Conservation (phyloP, 2,797 vertebrate species). For the Saxicola maurus region DNA sequence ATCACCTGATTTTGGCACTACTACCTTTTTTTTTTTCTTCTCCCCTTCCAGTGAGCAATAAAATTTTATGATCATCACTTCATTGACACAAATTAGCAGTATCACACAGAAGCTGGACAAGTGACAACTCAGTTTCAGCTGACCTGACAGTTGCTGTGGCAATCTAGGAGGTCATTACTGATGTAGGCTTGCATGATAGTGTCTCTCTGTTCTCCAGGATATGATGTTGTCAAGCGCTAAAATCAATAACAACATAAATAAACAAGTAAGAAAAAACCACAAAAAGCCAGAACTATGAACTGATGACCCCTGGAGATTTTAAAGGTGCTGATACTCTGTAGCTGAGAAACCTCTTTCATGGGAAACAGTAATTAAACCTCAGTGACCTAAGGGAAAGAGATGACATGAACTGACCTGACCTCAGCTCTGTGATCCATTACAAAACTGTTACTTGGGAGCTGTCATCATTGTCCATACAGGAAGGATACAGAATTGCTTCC, state of each 20-base stretch:
- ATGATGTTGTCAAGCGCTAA: conserved; percentile 90
- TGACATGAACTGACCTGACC: neutral
- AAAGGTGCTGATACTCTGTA: neutral
- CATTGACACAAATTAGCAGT: neutral
- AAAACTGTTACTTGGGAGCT: neutral
- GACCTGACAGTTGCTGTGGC: conserved; percentile 81
- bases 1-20: neutral
- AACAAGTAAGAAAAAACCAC: neutral
- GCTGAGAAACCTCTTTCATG: neutral
- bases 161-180: conserved; percentile 88
- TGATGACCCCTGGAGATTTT: neutral
- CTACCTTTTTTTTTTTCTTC: neutral
- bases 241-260: conserved; percentile 4
- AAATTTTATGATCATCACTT: neutral
- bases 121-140: neutral
- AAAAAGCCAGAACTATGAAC: neutral
- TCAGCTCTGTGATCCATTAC: neutral
- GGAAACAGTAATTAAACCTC: neutral
- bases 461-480: neutral
- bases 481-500: neutral
- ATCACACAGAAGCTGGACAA: neutral
- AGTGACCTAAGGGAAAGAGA: neutral
- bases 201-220: conserved; percentile 93
- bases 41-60: neutral
- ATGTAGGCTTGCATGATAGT: conserved; percentile 91